Percentiles rank a stretch among this genome's conserved stretches.
These are phyloP conservation scores for Galerucella pusilla DNA, from an alignment of 2,888 invertebrate genomes.

Conservation along the genomic window DNA sequence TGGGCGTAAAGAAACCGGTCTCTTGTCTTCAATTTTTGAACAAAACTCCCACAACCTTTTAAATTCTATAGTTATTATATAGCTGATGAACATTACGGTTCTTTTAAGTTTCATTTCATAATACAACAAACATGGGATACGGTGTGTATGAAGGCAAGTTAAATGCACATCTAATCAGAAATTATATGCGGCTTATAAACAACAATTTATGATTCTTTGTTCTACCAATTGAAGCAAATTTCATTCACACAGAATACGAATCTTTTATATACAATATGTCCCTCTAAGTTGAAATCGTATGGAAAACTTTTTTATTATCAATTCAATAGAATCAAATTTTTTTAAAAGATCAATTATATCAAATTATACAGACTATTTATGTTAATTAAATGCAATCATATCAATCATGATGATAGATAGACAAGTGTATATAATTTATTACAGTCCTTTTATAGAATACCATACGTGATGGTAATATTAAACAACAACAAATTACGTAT, in stretches of 20 bases:
- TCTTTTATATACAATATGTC: no score
- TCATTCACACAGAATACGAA: not conserved
- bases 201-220: not conserved
- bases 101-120: not conserved
- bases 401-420: not conserved
- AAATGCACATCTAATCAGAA: not conserved
- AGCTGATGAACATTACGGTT: not conserved
- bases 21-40: slow-evolving; percentile 14
- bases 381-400: not conserved
- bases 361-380: not conserved
- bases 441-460: no score
- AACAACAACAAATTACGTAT: no score
- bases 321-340: not conserved
- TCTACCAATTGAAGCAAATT: not conserved
- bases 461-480: no score
- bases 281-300: no score
- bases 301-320: no score
- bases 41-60: slow-evolving; percentile 4
- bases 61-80: not conserved
- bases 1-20: slow-evolving; percentile 42
- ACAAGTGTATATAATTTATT: no score
- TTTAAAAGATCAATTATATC: not conserved
- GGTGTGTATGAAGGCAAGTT: not conserved
- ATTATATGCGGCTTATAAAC: not conserved
- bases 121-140: not conserved